Evolutionary conservation across 2,797 vertebrate species (phyloP), one percentile per base, ranked within the genome.

Genomic region (Pseudochirops cupreus): DNA sequence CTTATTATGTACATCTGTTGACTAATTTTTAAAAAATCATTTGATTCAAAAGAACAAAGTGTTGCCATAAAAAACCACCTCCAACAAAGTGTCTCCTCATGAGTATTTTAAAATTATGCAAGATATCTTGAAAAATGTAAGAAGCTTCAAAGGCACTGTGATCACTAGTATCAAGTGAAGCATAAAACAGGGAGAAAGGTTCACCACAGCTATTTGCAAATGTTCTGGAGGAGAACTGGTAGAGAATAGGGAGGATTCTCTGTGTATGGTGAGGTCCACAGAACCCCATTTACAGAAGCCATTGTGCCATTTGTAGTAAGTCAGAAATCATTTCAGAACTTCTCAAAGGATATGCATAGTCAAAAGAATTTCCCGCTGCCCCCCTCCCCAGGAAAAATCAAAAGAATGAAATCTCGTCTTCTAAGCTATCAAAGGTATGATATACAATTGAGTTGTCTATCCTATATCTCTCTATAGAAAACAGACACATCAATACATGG

Each of bases 11-110:
- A 21, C n/a, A 24, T 9, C n/a, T 82, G 67, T 39, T 82, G 67
- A 82, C n/a, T 82, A 24, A 46, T 46, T 74, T 67, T 2, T 1
- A n/a, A n/a, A 39, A 82, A 82, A 39, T 39, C n/a, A 39, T 39
- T 39, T 82, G 67, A 82, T 82, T 82, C 67, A 82, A 82, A 82
- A 82, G 67, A 82, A 82, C n/a, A 39, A 82, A 82, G 67, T 82
- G 2, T 39, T 46, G 67, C 3, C 89, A 90, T 29, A 54, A 33
- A 90, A 90, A 5, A 53, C 89, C 53, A 90, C 53, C 46, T 53
- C 89, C 89, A 53, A 90, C 46, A 54, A 29, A 90, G 89, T 90
- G 50, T 52, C 50, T 90, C 89, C 50, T 90, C 89, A 82, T 82
- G 53, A 54, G 29, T 82, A 82, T 82, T 82, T 39, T 39, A 82